Base-by-base conservation (phyloP, 2,797 vertebrate genomes). In the Pipistrellus pipistrellus region DNA sequence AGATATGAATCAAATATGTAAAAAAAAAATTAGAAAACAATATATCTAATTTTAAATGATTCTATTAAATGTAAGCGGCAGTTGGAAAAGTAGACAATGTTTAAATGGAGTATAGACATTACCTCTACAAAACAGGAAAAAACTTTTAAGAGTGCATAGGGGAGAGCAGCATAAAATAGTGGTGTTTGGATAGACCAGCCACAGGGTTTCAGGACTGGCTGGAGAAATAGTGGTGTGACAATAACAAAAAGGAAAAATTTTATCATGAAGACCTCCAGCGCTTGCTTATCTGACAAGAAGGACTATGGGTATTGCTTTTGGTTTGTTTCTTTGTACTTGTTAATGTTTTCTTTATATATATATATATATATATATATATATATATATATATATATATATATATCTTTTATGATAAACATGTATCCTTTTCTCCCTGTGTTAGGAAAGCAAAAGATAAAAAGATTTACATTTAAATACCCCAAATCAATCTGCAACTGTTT, bases 341-440 rank as follows among this genome's bases (percentile, higher is more conserved):
- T 92, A 86, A 81, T 23, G 20, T 35, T 51, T 73, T n/a, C n/a
- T n/a, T 55, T 81, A 2, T 3, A 38, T 92, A 41, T 38, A 38
- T 38, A 38, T 41, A 41, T 41, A 41, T 41, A 41, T 41, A 41
- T 41, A 41, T 41, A 41, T 41, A 41, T 41, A 41, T 41, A 41
- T 41, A 41, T 41, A 41, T 41, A 41, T 41, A 41, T 41, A 41
- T 41, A 41, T 41, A 41, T 41, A 41, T 41, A 41, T 41, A 6
- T 41, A 6, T 41, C 38, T 88, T 68, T 81, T 46, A 46, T 0
- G 66, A 82, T 86, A 85, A 92, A 15, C 25, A 80, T 76, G 4
- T 83, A 57, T 59, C 53, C 73, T 88, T 93, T 96, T 53, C 17
- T 46, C 27, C 17, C 6, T 8, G 80, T 23, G 30, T 59, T 93